Percentiles rank a stretch among this genome's conserved stretches.
These are phyloP conservation scores for Cinara cedri DNA, from an alignment of 2,888 invertebrate species.

Conservation along the genomic window DNA sequence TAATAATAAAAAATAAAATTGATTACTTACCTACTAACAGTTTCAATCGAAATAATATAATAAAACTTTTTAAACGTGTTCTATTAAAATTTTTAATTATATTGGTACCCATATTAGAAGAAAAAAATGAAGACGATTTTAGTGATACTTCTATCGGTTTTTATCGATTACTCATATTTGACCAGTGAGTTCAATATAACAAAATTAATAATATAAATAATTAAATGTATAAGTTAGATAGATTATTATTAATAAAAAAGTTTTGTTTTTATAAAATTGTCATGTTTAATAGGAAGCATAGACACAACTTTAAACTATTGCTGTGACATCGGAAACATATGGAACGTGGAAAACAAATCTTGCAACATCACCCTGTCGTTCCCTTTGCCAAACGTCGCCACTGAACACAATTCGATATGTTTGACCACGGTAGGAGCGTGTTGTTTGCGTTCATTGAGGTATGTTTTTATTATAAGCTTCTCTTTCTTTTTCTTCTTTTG, in stretches of 20 bases:
- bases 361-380: constrained; percentile 66
- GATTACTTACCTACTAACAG: too few relatives aligned
- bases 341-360: constrained; percentile 64
- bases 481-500: too few relatives aligned
- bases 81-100: too few relatives aligned
- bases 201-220: too few relatives aligned
- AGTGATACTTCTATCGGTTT: not conserved
- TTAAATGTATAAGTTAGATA: too few relatives aligned
- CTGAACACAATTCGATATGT: constrained; percentile 69
- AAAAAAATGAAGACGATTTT: not conserved
- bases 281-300: not conserved
- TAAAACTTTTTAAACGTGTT: too few relatives aligned
- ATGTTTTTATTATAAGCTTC: too few relatives aligned
- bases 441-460: constrained; percentile 64
- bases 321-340: constrained; percentile 66
- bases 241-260: not conserved
- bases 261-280: too few relatives aligned
- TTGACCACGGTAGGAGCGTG: constrained; percentile 71
- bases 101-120: too few relatives aligned
- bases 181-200: not conserved
- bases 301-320: constrained; percentile 62
- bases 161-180: not conserved
- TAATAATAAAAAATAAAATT: too few relatives aligned
- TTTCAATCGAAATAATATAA: too few relatives aligned
- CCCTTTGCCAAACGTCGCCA: constrained; percentile 67